phyloP scores from a whole-genome alignment of 2,113 vertebrate species.

The Rallus limicola region DNA sequence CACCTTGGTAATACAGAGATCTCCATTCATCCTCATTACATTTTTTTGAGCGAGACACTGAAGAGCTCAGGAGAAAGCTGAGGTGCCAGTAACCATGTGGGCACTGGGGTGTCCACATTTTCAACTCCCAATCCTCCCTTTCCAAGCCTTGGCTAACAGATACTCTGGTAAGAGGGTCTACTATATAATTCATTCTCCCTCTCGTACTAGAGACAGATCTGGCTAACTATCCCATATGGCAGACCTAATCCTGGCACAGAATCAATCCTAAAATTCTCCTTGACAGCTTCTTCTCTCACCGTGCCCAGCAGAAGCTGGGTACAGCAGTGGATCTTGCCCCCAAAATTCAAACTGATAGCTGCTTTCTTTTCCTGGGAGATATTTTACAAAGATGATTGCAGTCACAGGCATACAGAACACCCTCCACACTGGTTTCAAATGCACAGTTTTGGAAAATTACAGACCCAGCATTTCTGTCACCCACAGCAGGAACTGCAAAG shows the following conservation, averaged over 20 bases:
- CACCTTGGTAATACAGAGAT: not conserved
- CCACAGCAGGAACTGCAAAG: conserved; percentile 57
- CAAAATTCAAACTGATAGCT: not conserved
- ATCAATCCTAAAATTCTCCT: not conserved
- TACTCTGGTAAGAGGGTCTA: not conserved
- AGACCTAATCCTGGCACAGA: not conserved
- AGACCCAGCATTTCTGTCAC: conserved; percentile 61
- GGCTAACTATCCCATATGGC: not conserved
- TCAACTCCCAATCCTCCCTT: not conserved
- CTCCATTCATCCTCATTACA: not conserved
- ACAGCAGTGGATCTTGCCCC: not conserved
- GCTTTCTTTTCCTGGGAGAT: not conserved
- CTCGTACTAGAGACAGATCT: not conserved
- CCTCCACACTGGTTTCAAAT: not conserved
- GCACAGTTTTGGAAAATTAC: conserved; percentile 50
- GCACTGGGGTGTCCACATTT: not conserved
- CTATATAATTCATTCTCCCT: not conserved
- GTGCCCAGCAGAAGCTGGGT: conserved; percentile 1
- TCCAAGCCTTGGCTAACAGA: not conserved
- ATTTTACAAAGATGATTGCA: not conserved
- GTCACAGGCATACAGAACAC: not conserved
- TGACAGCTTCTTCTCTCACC: not conserved
- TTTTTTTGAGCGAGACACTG: not conserved
- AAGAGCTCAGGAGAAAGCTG: not conserved
- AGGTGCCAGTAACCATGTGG: rapidly evolving